Evolutionary conservation across 2,113 vertebrate genomes (phyloP), one percentile per base, ranked within the genome.

Genomic region (Neogale vison): DNA sequence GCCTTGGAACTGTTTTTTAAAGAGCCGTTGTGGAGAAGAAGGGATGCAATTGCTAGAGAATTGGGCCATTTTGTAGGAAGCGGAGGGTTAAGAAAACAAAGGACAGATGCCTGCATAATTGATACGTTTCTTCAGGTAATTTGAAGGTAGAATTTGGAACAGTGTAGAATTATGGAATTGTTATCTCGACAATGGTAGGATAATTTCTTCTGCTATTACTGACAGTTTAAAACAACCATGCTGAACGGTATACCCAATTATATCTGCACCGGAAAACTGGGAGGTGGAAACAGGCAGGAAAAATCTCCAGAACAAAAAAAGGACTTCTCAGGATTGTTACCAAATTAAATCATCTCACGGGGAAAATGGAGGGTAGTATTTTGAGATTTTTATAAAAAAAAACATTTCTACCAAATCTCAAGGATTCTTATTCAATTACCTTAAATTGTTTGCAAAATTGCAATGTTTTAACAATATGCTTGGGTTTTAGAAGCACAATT

Each of bases 121-220:
- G 87, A 69, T 92, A 20, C 0, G 6, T 71, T 65, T 72, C 89
- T 67, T 92, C 31, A 79, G 72, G 87, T 93, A 89, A 91, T 94
- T 90, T 96, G 57, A 93, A 98, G 92, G 76, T 96, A 74, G 83
- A 71, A 36, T 83, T 93, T 93, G 84, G 36, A 96, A 57, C 26
- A 81, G 50, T 69, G 81, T 88, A 39, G 93, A 98, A 92, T 87
- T 98, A 91, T 57, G 59, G 39, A 67, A 45, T 90, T 18, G 87
- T 97, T 93, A 93, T 92, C 93, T 79, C 89, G 72, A 97, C 85
- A 95, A 97, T 93, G 52, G 81, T 80, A 47, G 72, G 65, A 69
- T 96, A 92, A 97, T 97, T 98, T 97, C 63, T 97, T 94, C 79
- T 65, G 90, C 63, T 76, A 74, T 47, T 61, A 76, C 65, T 91